Conservation (phyloP, 1,140 invertebrate species). For the Oreohelix idahoensis region DNA sequence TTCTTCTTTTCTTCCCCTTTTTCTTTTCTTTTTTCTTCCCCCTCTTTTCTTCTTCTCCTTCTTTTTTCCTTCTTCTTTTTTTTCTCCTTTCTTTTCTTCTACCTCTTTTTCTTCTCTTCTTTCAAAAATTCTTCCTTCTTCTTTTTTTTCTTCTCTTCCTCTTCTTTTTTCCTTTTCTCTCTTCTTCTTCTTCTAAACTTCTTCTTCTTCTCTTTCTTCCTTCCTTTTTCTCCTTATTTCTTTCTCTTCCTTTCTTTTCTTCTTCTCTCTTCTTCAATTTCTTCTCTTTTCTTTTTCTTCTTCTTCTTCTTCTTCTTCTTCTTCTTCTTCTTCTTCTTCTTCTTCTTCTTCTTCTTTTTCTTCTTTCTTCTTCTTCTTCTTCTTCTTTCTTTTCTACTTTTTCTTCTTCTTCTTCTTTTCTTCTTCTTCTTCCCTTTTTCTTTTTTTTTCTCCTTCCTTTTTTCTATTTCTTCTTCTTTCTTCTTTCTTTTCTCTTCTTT, state of each 20-base stretch:
- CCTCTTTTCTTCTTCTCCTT: neutral
- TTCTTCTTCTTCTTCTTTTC: conserved; percentile 1
- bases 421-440: neutral
- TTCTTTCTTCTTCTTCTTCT: neutral
- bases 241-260: no score
- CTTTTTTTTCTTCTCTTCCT: neutral
- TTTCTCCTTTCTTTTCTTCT: neutral
- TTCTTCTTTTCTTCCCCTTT: no score
- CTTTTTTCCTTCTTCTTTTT: neutral
- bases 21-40: conserved; percentile 2
- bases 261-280: no score
- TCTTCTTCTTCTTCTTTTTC: neutral
- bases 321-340: neutral
- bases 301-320: neutral
- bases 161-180: neutral
- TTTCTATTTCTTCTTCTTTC: neutral
- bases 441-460: neutral
- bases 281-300: neutral
- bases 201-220: no score
- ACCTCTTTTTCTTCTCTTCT: no score
- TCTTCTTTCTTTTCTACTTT: neutral
- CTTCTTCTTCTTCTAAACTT: no score
- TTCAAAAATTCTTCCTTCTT: no score
- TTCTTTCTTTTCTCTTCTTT: conserved; percentile 24
- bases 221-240: no score